Conservation (phyloP, 2,888 invertebrate genomes). For the Ernsta delagoae region DNA sequence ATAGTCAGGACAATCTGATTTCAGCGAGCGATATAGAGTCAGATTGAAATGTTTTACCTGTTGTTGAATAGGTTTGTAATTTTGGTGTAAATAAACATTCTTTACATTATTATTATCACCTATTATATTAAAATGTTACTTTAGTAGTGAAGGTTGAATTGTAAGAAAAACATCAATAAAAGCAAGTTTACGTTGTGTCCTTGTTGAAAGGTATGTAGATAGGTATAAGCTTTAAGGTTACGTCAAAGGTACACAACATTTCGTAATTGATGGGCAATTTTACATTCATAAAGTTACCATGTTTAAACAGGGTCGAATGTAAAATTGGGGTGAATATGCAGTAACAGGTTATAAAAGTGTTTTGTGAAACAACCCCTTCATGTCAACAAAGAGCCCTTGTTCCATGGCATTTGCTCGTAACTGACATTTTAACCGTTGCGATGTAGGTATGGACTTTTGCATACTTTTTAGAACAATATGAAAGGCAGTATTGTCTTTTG, state of each 20-base stretch:
- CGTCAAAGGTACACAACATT: not conserved
- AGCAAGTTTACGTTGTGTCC: too few relatives aligned
- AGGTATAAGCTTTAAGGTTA: not conserved
- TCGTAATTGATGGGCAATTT: not conserved
- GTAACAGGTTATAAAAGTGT: constrained; percentile 37
- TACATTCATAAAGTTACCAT: constrained; percentile 1
- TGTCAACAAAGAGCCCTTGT: constrained; percentile 38
- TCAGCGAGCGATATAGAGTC: too few relatives aligned
- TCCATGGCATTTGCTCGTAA: constrained; percentile 32
- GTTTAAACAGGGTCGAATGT: constrained; percentile 10
- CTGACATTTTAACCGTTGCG: constrained; percentile 37
- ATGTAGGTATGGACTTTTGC: constrained; percentile 4
- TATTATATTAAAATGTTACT: too few relatives aligned
- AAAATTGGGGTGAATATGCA: constrained; percentile 17
- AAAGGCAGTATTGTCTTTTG: too few relatives aligned
- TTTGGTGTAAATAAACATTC: too few relatives aligned
- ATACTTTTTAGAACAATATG: not conserved
- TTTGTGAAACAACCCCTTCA: constrained; percentile 40
- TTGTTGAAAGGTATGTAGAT: too few relatives aligned
- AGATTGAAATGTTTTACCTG: too few relatives aligned
- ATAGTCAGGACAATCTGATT: too few relatives aligned
- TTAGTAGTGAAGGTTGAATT: too few relatives aligned
- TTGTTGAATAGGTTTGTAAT: too few relatives aligned
- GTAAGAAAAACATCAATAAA: too few relatives aligned
- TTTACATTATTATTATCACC: too few relatives aligned